Evolutionary conservation across 2,797 vertebrate genomes (phyloP).

Genomic region (Pangasius sanitwongsei): DNA sequence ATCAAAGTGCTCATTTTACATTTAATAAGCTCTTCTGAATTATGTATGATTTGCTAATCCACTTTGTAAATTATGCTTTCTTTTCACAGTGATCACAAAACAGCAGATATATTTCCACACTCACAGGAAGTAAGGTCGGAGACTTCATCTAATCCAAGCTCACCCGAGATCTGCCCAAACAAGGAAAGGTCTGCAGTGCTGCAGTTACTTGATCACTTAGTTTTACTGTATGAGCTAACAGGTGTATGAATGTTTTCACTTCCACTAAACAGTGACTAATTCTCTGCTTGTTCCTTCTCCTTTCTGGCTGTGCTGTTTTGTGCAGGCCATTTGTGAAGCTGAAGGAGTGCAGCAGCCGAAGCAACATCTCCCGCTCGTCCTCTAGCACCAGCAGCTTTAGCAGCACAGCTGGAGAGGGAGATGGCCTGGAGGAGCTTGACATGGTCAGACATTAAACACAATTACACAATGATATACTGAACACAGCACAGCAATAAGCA

Average conservation of each 20-base stretch:
- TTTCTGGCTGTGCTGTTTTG: not conserved
- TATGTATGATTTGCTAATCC: not conserved
- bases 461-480: not conserved
- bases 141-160: conserved; percentile 93
- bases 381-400: conserved; percentile 98
- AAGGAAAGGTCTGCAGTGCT: conserved; percentile 85
- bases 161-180: conserved; percentile 93
- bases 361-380: conserved; percentile 94
- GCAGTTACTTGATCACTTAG: rapidly evolving
- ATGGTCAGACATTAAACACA: conserved; percentile 64
- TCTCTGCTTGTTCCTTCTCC: not conserved
- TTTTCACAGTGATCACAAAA: conserved; percentile 81
- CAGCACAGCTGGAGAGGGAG: conserved; percentile 91
- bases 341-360: conserved; percentile 83
- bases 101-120: conserved; percentile 79
- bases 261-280: not conserved
- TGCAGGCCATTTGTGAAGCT: conserved; percentile 85
- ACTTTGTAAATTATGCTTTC: conserved; percentile 43
- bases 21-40: not conserved
- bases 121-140: conserved; percentile 91
- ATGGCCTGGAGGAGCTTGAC: conserved; percentile 90
- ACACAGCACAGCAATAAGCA: not conserved
- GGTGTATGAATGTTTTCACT: not conserved
- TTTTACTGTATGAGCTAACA: not conserved
- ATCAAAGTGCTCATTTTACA: not conserved